phyloP scores from a whole-genome alignment of 2,113 vertebrate species.

The Paramormyrops kingsleyae region DNA sequence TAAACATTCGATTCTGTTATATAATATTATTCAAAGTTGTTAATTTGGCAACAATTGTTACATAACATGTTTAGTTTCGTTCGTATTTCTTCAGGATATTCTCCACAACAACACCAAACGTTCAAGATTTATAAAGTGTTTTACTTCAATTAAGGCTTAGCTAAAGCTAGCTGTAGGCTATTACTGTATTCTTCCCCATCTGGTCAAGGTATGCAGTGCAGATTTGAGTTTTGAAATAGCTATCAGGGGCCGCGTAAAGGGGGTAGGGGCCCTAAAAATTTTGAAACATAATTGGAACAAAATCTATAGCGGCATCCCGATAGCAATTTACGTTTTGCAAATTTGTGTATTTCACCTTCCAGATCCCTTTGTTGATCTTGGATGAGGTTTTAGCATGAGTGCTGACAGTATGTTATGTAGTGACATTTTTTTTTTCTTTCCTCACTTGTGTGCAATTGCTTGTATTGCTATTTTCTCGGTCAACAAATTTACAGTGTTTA shows the following conservation, averaged over 20 bases:
- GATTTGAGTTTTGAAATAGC: background rate
- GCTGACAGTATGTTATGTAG: background rate
- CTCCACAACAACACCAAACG: background rate
- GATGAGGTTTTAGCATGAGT: background rate
- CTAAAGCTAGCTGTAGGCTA: background rate
- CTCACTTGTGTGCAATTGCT: background rate
- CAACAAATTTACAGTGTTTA: background rate
- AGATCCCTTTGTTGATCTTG: background rate
- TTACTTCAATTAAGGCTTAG: background rate
- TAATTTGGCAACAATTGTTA: background rate
- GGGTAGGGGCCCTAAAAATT: background rate
- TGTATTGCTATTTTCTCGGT: background rate
- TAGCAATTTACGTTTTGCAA: background rate
- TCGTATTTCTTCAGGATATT: background rate
- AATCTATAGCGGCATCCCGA: background rate
- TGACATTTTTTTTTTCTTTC: background rate
- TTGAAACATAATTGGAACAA: background rate
- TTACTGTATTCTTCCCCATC: background rate
- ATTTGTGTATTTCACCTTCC: background rate
- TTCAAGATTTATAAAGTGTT: background rate
- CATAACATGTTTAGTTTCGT: background rate
- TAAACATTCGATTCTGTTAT: background rate
- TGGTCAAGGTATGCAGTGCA: background rate
- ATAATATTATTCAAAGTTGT: background rate
- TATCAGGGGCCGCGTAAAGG: background rate